Evolutionary conservation across 2,888 invertebrate genomes (phyloP).

Genomic region (Marronus borbonicus): DNA sequence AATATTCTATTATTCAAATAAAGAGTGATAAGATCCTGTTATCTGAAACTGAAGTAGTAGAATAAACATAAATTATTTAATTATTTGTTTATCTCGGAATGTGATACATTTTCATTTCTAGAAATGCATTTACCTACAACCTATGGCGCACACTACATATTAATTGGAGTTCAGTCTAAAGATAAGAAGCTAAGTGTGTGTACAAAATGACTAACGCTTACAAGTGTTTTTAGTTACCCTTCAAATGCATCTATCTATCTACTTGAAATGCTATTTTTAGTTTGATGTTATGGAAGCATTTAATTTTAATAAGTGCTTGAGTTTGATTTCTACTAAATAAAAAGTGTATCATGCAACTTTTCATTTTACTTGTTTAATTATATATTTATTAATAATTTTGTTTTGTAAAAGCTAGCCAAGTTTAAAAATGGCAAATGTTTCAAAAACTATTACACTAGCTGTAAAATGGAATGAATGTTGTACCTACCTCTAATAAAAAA

Average conservation of each 20-base stretch:
- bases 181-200: neutral
- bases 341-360: no score
- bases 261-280: conserved; percentile 29
- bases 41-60: no score
- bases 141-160: neutral
- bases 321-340: neutral
- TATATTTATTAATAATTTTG: neutral
- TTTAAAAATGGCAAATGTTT: no score
- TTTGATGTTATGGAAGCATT: neutral
- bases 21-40: no score
- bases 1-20: no score
- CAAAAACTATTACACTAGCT: no score
- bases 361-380: no score
- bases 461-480: no score
- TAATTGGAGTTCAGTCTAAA: neutral
- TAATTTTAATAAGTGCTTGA: conserved; percentile 5
- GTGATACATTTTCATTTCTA: neutral
- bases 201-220: conserved; percentile 1
- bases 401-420: no score
- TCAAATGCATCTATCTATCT: conserved; percentile 23
- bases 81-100: no score
- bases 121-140: neutral
- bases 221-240: conserved; percentile 35
- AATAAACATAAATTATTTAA: no score
- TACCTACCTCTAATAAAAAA: no score